Evolutionary conservation across 2,888 invertebrate species (phyloP), one percentile per base, ranked within the genome.

Genomic region (Heliconius erato): DNA sequence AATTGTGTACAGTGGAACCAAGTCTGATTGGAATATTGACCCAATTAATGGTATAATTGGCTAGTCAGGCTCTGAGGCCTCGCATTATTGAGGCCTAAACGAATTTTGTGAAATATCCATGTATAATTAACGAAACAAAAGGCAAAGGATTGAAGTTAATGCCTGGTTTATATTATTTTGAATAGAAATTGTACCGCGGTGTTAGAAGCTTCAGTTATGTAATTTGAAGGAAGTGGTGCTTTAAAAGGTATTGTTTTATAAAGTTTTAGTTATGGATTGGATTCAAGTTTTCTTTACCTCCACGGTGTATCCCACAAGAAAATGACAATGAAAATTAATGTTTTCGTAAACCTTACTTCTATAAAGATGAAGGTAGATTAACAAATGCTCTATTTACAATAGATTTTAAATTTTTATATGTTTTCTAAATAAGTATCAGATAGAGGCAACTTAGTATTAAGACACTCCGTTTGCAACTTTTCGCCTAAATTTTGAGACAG

Each of bases 21-120:
- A 79, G 76, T 79, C 84, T 86, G 85, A 87, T 87, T 83, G 86
- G 85, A 84, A 87, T 86, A 87, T 87, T 85, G 86, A 85, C 83
- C 85, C 85, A 85, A 87, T 87, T 86, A 86, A 83, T 71, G 81
- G 76, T 82, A 81, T 86, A 85, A 86, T 87, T 87, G 82, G 84
- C 82, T 83, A 85, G 86, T 84, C 85, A 84, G 83, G 83, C 84
- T 86, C 84, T 79, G 79, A 82, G 79, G 81, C 84, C 79, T 74
- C 78, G 84, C 84, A 85, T 87, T 87, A 85, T 86, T 85, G 82
- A 82, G 82, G 84, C 84, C 84, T 82, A 83, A 87, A 85, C 83
- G 85, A 86, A 86, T 85, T 85, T 86, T 84, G 86, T 85, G 84
- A 86, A 86, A 87, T 86, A 80, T 59, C 59, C 49, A 26, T 78